Evolutionary conservation across 2,888 invertebrate species (phyloP).

Genomic region (Oxyteleia sp.): DNA sequence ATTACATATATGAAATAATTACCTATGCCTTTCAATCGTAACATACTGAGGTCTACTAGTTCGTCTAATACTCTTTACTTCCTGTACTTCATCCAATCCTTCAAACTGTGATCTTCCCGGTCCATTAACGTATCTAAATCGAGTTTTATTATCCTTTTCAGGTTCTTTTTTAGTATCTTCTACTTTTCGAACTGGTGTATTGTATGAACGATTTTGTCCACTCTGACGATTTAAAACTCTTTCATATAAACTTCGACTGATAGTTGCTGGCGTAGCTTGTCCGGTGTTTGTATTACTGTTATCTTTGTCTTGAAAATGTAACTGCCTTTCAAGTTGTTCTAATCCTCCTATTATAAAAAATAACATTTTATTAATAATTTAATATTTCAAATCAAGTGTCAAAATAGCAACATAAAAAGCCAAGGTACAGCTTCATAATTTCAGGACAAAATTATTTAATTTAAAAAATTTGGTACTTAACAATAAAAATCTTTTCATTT

Average conservation of each 20-base stretch:
- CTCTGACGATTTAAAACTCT: conserved; percentile 90
- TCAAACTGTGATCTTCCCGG: conserved; percentile 89
- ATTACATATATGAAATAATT: too few species aligned
- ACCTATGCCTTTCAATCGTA: conserved; percentile 91
- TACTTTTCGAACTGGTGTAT: conserved; percentile 81
- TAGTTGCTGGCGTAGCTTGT: conserved; percentile 90
- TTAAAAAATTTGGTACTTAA: too few species aligned
- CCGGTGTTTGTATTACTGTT: conserved; percentile 79
- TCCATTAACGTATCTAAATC: conserved; percentile 86
- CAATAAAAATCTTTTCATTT: too few species aligned
- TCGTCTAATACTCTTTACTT: conserved; percentile 86
- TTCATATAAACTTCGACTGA: conserved; percentile 93
- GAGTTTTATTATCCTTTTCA: conserved; percentile 55
- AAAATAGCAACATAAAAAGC: too few species aligned
- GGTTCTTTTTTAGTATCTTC: conserved; percentile 74
- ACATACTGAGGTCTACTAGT: conserved; percentile 91
- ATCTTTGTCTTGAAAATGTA: conserved; percentile 89
- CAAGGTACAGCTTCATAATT: too few species aligned
- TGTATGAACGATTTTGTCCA: conserved; percentile 74
- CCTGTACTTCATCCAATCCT: conserved; percentile 85
- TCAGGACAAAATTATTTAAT: too few species aligned
- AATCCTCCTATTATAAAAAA: conserved; percentile 90
- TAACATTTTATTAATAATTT: background rate
- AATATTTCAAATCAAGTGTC: background rate
- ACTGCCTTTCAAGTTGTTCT: conserved; percentile 94